phyloP scores from a whole-genome alignment of 2,113 vertebrate genomes.

The Oplegnathus fasciatus region DNA sequence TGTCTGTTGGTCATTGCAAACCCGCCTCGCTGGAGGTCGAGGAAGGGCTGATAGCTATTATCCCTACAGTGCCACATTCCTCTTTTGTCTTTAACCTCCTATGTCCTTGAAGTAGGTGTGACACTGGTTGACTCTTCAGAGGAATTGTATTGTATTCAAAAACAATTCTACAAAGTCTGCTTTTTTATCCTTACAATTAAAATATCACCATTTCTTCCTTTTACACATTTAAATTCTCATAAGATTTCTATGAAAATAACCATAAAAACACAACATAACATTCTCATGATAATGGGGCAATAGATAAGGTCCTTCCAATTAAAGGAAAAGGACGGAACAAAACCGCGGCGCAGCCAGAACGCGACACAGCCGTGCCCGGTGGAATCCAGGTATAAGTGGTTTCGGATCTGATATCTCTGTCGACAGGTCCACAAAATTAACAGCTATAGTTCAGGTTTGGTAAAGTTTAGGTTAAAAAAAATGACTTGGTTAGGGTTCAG shows the following conservation, averaged over 20 bases:
- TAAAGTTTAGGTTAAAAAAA: not conserved
- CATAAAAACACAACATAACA: no score
- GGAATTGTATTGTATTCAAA: not conserved
- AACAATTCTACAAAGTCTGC: not conserved
- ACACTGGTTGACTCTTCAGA: not conserved
- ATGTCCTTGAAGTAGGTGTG: conserved; percentile 20
- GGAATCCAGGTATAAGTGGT: no score
- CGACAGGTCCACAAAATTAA: no score
- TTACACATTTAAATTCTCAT: not conserved
- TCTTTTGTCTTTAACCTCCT: conserved; percentile 14
- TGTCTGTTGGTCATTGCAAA: conserved; percentile 15
- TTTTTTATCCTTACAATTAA: not conserved
- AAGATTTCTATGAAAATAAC: not conserved
- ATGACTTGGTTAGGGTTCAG: not conserved
- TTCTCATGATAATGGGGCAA: not conserved
- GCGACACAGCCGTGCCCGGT: no score
- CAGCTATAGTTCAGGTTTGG: no score
- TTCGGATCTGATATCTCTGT: not conserved
- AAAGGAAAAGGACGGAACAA: no score
- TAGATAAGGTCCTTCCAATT: not conserved
- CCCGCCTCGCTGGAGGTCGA: conserved; percentile 32
- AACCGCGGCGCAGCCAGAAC: no score
- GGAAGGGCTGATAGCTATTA: conserved; percentile 3
- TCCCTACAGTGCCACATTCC: not conserved
- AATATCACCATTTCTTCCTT: not conserved